phyloP scores from a whole-genome alignment of 2,888 invertebrate genomes.

The Drosophila quinaria region DNA sequence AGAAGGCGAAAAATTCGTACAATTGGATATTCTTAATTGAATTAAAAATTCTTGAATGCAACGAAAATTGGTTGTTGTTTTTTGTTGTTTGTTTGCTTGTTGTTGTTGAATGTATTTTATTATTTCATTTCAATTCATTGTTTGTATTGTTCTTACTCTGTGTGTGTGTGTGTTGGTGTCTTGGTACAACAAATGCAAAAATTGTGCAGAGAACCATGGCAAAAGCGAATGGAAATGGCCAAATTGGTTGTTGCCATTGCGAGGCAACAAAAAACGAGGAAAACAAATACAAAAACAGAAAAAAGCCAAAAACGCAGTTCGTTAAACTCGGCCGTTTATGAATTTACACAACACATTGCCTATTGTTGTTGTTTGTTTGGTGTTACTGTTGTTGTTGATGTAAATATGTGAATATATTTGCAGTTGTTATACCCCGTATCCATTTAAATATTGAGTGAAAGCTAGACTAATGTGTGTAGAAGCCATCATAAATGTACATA shows the following conservation, averaged over 20 bases:
- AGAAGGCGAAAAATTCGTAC: not conserved
- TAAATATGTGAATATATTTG: conserved; percentile 11
- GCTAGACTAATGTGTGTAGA: not conserved
- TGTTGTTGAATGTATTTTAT: conserved; percentile 6
- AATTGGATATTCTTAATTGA: conserved; percentile 42
- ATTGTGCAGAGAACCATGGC: conserved; percentile 57
- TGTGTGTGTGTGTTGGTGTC: conserved; percentile 11
- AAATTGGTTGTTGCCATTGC: conserved; percentile 52
- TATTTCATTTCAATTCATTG: conserved; percentile 39
- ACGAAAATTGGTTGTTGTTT: conserved; percentile 33
- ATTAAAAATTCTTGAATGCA: conserved; percentile 46
- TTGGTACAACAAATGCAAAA: conserved; percentile 47
- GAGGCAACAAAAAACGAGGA: conserved; percentile 20
- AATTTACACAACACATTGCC: conserved; percentile 62
- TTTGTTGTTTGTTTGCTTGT: conserved; percentile 4
- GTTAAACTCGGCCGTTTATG: conserved; percentile 74
- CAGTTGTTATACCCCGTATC: conserved; percentile 25
- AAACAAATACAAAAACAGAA: conserved; percentile 16
- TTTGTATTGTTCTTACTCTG: conserved; percentile 21
- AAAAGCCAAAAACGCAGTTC: conserved; percentile 61
- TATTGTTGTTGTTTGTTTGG: conserved; percentile 29
- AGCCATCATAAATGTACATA: no score
- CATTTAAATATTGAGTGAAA: not conserved
- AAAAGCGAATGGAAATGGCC: conserved; percentile 48
- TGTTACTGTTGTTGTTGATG: conserved; percentile 16